A percentile compares a stretch with the other conserved stretches of the same genome.
These are phyloP conservation scores for Sander lucioperca DNA, from an alignment of 2,113 vertebrate species.

Conservation along the genomic window DNA sequence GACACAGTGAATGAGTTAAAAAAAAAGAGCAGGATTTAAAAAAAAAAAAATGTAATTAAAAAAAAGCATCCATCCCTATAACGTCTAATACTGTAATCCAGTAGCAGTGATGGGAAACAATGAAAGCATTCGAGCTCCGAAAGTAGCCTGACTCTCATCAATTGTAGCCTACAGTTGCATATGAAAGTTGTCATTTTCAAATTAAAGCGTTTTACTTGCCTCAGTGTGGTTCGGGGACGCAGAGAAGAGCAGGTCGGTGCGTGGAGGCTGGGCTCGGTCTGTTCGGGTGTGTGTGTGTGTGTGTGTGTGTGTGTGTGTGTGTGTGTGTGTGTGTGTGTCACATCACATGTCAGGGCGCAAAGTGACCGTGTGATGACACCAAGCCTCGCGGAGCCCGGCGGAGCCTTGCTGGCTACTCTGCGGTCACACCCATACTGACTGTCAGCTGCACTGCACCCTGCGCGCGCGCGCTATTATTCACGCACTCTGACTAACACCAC, in stretches of 20 bases:
- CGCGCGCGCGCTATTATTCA: background rate
- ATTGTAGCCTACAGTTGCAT: no score
- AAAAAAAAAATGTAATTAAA: no score
- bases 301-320: background rate
- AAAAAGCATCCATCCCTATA: no score
- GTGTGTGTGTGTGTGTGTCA: background rate
- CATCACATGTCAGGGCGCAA: slow-evolving; percentile 24
- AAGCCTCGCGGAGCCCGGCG: background rate
- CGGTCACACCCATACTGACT: slow-evolving; percentile 7
- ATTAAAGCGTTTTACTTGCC: slow-evolving; percentile 49
- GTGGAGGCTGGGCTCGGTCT: background rate
- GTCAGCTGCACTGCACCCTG: background rate
- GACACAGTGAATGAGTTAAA: no score
- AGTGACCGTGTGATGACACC: background rate
- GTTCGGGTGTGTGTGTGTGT: no score
- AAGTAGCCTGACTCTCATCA: no score
- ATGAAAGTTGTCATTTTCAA: no score
- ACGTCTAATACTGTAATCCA: no score
- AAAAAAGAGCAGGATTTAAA: no score
- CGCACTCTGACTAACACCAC: background rate
- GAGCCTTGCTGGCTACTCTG: background rate
- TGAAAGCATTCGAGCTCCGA: no score
- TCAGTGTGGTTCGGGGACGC: slow-evolving; percentile 52
- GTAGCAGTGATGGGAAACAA: no score
- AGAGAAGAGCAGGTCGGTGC: slow-evolving; percentile 1